phyloP scores from a whole-genome alignment of 2,113 vertebrate genomes.

The Prionailurus viverrinus region DNA sequence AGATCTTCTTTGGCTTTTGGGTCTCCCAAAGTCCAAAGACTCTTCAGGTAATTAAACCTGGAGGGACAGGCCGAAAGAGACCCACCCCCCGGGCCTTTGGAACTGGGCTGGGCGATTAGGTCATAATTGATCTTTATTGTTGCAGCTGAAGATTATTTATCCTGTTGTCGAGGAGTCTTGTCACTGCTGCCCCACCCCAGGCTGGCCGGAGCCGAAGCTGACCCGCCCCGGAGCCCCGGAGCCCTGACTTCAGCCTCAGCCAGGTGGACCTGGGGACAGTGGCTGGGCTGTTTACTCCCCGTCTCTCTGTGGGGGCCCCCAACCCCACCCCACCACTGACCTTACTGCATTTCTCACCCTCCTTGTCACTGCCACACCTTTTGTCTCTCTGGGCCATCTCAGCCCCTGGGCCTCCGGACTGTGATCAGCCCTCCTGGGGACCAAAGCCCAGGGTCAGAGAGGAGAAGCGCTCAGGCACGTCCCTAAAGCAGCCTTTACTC shows the following conservation, averaged over 20 bases:
- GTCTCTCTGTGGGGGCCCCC: background rate
- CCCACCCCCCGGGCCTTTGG: slow-evolving; percentile 59
- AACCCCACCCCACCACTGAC: background rate
- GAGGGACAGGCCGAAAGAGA: background rate
- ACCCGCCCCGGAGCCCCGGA: background rate
- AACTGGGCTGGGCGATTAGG: slow-evolving; percentile 50
- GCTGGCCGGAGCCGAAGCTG: background rate
- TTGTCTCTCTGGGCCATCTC: background rate
- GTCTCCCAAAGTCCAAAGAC: slow-evolving; percentile 72
- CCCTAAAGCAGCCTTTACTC: background rate
- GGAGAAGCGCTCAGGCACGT: background rate
- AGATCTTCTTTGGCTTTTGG: slow-evolving; percentile 52
- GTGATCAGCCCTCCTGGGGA: background rate
- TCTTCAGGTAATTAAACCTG: slow-evolving; percentile 69
- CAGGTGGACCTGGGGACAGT: background rate
- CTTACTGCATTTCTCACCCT: background rate
- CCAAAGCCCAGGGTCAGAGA: background rate
- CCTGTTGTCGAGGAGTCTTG: background rate
- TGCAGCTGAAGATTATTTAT: slow-evolving; percentile 61
- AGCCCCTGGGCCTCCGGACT: background rate
- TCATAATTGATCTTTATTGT: slow-evolving; percentile 74
- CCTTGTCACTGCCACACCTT: background rate
- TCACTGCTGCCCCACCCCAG: background rate
- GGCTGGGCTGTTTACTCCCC: background rate
- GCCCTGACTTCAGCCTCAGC: background rate